Evolutionary conservation across 2,113 vertebrate species (phyloP), one percentile per base, ranked within the genome.

Genomic region (Charadrius vociferus): DNA sequence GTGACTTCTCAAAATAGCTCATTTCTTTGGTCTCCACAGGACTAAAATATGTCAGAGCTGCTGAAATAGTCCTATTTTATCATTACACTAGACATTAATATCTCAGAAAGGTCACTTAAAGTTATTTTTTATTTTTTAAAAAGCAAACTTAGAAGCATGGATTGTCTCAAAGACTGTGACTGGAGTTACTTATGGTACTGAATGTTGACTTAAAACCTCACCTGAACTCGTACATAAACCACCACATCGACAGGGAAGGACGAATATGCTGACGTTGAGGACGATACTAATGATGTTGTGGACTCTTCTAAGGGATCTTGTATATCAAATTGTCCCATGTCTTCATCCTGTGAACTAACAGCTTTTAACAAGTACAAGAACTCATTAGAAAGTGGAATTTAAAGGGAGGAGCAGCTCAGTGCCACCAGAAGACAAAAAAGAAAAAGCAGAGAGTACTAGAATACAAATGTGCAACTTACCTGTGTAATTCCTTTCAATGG

Each of bases 161-260:
- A 3, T 61, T 75, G 14, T 68, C 47, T 77, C 37, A 41, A 89
- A 68, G 47, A 59, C 17, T 39, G 12, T 43, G 61, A 39, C 27
- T 84, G 34, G 45, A 89, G 19, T 72, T 37, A 67, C 14, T 75
- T 41, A 67, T 12, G 49, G 9, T 6, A 19, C 7, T 47, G 17
- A 72, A 47, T 7, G 45, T 8, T 23, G 43, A 61, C 24, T 85
- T 75, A 43, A 61, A 92, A 41, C 2, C 94, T 97, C 96, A 99
- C 99, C 99, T 99, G 99, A 80, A 99, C 99, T 97, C 99, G 98
- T 81, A 99, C 99, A 34, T 99, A 99, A 75, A 99, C 99, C 7
- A 99, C 99, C 67, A 99, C 99, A 45, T 99, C 99, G 59, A 99
- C 99, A 10, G 99, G 99, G 92, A 99, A 99, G 67, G 99, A 99